phyloP scores from a whole-genome alignment of 2,888 invertebrate genomes.

The Sinotaia quadrata region DNA sequence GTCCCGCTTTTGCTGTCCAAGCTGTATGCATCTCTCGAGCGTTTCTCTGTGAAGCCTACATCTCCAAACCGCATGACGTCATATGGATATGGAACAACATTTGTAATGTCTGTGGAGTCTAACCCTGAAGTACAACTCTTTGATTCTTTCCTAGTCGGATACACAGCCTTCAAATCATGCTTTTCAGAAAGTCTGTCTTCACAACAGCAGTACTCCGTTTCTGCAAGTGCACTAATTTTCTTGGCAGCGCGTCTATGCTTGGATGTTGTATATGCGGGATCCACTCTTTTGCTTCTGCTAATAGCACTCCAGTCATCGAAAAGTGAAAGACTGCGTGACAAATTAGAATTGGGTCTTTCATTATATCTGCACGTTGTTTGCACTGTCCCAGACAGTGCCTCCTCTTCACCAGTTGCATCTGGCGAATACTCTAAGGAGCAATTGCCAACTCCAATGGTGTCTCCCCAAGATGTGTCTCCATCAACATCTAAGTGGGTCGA shows the following conservation, averaged over 20 bases:
- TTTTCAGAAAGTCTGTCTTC: not conserved
- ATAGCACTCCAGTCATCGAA: not conserved
- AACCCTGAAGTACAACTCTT: too few species aligned
- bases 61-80: slow-evolving; percentile 26
- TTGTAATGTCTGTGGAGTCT: not conserved
- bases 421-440: too few species aligned
- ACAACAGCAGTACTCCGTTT: slow-evolving; percentile 1
- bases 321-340: not conserved
- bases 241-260: too few species aligned
- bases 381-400: not conserved
- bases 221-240: not conserved
- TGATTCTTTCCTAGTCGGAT: not conserved
- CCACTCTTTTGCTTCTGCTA: not conserved
- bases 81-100: slow-evolving; percentile 24
- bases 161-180: not conserved
- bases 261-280: too few species aligned
- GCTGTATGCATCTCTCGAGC: too few species aligned
- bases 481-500: not conserved
- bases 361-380: too few species aligned
- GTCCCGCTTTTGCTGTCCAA: too few species aligned
- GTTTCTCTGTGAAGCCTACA: too few species aligned
- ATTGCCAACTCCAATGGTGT: too few species aligned
- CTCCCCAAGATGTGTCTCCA: not conserved
- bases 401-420: too few species aligned
- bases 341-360: not conserved